These are phyloP conservation scores for Spheniscus humboldti DNA, from an alignment of 2,797 vertebrate species.

Conservation along the genomic window DNA sequence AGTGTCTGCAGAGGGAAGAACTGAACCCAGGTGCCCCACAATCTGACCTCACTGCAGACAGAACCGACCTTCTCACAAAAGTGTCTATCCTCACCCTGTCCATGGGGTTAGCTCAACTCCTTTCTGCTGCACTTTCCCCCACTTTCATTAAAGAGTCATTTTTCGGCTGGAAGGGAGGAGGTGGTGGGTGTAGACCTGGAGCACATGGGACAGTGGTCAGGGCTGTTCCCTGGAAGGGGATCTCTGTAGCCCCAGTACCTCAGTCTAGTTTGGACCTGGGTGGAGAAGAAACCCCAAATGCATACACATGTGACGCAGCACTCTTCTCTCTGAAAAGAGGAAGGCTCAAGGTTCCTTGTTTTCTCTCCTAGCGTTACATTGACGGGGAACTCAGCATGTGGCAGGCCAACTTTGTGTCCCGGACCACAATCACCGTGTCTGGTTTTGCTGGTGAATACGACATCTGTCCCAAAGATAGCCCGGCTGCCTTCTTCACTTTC, in stretches of 20 bases:
- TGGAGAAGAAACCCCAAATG: background rate
- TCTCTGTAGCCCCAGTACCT: background rate
- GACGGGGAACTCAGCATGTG: constrained; percentile 29
- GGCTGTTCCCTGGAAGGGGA: background rate
- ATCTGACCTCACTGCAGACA: background rate
- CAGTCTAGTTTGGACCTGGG: background rate
- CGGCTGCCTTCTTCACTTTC: background rate
- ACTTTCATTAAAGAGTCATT: background rate
- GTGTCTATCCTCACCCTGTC: background rate
- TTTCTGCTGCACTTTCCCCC: background rate
- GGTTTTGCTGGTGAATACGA: background rate
- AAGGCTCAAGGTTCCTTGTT: background rate
- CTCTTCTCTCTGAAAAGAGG: background rate
- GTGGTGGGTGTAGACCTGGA: background rate
- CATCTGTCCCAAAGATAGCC: constrained; percentile 7
- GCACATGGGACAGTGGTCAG: background rate
- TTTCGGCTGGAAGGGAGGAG: background rate
- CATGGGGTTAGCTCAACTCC: background rate
- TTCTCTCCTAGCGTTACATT: background rate
- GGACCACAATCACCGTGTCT: background rate
- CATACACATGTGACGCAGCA: background rate
- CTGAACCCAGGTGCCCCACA: background rate
- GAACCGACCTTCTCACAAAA: background rate
- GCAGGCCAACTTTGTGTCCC: background rate
- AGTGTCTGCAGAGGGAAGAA: background rate